Percentiles rank a stretch among this genome's conserved stretches.
Conservation (phyloP, 2,888 invertebrate species). For the Chloroclysta siterata region DNA sequence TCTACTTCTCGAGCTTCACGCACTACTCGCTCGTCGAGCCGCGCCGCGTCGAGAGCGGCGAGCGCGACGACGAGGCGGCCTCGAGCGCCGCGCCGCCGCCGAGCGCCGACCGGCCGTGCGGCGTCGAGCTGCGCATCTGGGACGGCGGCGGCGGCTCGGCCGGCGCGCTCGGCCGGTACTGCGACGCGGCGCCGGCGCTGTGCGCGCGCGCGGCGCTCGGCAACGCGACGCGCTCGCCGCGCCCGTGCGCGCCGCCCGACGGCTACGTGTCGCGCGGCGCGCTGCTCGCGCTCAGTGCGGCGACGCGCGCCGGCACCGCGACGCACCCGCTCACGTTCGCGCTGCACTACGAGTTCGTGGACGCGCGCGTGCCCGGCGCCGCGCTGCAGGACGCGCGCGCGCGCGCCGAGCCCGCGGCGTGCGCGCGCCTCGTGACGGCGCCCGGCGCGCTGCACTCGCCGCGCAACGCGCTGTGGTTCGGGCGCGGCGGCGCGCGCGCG, state of each 20-base stretch:
- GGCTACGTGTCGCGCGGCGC: constrained; percentile 87
- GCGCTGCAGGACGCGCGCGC: constrained; percentile 76
- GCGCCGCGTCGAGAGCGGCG: constrained; percentile 81
- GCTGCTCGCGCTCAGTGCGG: constrained; percentile 71
- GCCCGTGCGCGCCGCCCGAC: constrained; percentile 92
- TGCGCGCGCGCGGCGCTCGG: constrained; percentile 92
- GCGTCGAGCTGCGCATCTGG: constrained; percentile 90
- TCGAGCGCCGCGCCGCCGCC: constrained; percentile 37
- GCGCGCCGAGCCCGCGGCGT: constrained; percentile 64
- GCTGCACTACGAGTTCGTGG: constrained; percentile 92
- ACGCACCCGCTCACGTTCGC: constrained; percentile 90
- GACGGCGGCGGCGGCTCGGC: constrained; percentile 88
- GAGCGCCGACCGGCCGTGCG: constrained; percentile 71
- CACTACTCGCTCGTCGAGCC: constrained; percentile 88
- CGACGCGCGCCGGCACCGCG: constrained; percentile 89
- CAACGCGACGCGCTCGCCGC: constrained; percentile 89
- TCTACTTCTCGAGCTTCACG: constrained; percentile 94
- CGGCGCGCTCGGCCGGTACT: constrained; percentile 87
- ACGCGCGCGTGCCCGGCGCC: constrained; percentile 90
- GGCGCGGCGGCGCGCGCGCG: constrained; percentile 91
- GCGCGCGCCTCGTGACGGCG: constrained; percentile 65
- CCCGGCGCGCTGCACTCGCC: constrained; percentile 88
- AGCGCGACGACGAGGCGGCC: constrained; percentile 70
- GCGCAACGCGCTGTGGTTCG: constrained; percentile 93
- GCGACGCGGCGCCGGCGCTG: constrained; percentile 90